These are phyloP conservation scores for Indri indri DNA, from an alignment of 2,113 vertebrate genomes.

Conservation along the genomic window DNA sequence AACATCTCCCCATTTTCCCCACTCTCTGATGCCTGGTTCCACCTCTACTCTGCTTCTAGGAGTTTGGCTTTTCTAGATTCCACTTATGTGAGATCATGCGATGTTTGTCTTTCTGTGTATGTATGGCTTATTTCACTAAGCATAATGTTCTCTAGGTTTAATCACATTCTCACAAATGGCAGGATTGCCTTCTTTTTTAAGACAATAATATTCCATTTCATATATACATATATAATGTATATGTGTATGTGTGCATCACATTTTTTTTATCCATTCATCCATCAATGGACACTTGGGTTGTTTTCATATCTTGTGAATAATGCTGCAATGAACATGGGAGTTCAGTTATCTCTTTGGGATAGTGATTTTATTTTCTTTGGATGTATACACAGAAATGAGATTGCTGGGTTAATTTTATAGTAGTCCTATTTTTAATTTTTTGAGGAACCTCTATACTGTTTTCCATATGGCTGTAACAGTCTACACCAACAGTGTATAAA, in stretches of 20 bases:
- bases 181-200: background rate
- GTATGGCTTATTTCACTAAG: background rate
- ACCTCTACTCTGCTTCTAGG: background rate
- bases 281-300: background rate
- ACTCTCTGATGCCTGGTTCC: background rate
- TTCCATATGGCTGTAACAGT: background rate
- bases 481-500: background rate
- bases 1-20: background rate
- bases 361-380: background rate
- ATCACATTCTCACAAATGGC: background rate
- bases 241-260: background rate
- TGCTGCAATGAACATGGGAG: no score
- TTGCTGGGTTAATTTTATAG: background rate
- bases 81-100: background rate
- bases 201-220: background rate
- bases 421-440: background rate
- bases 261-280: background rate
- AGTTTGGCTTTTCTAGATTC: background rate
- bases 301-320: background rate
- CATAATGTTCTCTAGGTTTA: background rate
- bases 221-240: no score
- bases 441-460: background rate
- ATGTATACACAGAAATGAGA: background rate
- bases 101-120: background rate
- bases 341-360: no score